These are phyloP conservation scores for Pelobates fuscus DNA, from an alignment of 2,113 vertebrate species.

Conservation along the genomic window DNA sequence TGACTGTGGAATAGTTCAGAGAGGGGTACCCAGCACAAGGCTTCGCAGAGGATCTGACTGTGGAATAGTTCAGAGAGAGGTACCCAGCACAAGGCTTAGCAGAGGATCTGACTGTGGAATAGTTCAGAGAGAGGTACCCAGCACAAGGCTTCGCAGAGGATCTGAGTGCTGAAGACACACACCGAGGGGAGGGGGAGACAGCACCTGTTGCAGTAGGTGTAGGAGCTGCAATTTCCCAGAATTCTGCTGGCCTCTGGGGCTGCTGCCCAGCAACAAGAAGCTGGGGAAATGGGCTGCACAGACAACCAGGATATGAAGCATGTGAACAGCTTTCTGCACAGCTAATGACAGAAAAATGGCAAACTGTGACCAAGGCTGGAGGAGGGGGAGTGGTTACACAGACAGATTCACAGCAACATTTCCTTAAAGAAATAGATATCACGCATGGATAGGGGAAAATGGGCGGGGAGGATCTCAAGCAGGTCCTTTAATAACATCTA, in stretches of 20 bases:
- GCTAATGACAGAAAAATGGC: conserved; percentile 46
- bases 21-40: conserved; percentile 58
- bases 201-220: conserved; percentile 66
- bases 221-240: conserved; percentile 55
- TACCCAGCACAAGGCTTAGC: conserved; percentile 57
- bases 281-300: conserved; percentile 43
- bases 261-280: conserved; percentile 58
- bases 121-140: neutral
- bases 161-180: neutral
- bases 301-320: conserved; percentile 23
- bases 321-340: conserved; percentile 45
- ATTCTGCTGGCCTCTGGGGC: conserved; percentile 50
- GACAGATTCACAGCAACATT: conserved; percentile 36
- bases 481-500: no score
- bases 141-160: neutral
- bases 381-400: conserved; percentile 5
- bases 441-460: neutral
- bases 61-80: neutral
- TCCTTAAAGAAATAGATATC: conserved; percentile 39
- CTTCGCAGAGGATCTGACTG: no score
- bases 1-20: neutral
- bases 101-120: no score
- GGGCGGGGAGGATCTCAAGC: neutral
- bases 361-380: conserved; percentile 24
- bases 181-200: conserved; percentile 54